Evolutionary conservation across 2,113 vertebrate species (phyloP).

Genomic region (Porphyrio hochstetteri): DNA sequence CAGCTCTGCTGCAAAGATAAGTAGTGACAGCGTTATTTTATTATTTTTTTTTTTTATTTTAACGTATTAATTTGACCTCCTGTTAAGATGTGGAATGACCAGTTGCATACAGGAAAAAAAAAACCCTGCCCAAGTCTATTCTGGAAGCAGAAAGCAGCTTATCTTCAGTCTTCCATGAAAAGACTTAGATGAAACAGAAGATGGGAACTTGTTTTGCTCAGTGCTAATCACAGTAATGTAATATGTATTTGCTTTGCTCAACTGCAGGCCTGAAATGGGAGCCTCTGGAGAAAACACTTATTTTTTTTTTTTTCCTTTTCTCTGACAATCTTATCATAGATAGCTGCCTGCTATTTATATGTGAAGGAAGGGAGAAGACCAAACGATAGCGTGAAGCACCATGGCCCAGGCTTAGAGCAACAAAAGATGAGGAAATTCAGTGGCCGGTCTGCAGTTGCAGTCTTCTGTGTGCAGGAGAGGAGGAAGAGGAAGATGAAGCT

Average conservation of each 20-base stretch:
- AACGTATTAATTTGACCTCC: neutral
- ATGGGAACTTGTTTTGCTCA: conserved; percentile 40
- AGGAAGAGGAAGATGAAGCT: neutral
- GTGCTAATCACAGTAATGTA: conserved; percentile 36
- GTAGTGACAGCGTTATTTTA: neutral
- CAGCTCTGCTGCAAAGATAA: neutral
- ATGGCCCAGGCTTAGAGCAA: neutral
- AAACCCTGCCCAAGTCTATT: neutral
- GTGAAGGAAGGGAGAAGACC: neutral
- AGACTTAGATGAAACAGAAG: conserved; percentile 37
- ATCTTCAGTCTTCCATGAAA: conserved; percentile 22
- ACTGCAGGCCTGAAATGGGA: conserved; percentile 16
- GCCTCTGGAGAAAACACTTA: neutral
- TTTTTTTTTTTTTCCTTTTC: neutral
- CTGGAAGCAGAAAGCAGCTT: conserved; percentile 13
- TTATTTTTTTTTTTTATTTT: neutral
- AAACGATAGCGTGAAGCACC: neutral
- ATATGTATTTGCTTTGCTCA: conserved; percentile 56
- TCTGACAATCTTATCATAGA: neutral
- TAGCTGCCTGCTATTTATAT: conserved; percentile 5
- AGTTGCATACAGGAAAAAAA: neutral
- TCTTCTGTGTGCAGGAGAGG: neutral
- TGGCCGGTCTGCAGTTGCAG: neutral
- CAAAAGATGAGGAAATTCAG: neutral
- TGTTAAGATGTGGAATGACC: neutral